Percentiles rank a stretch among this genome's conserved stretches.
Conservation (phyloP, 2,113 vertebrate species). For the Sapajus apella region DNA sequence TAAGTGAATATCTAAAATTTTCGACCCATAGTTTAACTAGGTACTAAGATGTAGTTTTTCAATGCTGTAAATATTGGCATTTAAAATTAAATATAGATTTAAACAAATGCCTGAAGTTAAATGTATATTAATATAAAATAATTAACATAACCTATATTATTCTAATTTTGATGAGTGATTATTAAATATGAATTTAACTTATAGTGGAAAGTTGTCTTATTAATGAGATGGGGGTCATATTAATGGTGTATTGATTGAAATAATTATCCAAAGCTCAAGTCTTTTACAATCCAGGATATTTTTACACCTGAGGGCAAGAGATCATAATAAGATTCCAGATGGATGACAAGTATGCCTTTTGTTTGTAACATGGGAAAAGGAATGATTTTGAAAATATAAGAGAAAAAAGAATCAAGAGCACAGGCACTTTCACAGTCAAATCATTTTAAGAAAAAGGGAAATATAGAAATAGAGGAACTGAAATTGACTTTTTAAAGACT, state of each 20-base stretch:
- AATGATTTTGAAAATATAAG: not conserved
- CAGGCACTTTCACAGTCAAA: not conserved
- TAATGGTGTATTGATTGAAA: not conserved
- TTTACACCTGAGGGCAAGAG: not conserved
- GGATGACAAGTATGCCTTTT: not conserved
- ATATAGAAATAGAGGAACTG: not conserved
- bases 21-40: not conserved
- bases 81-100: not conserved
- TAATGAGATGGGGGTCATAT: not conserved
- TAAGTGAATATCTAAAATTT: not conserved
- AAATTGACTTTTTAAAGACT: not conserved
- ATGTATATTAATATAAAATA: not conserved
- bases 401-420: not conserved
- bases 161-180: not conserved
- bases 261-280: not conserved
- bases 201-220: not conserved
- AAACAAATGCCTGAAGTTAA: not conserved
- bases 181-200: not conserved
- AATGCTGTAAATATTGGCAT: not conserved
- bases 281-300: not conserved
- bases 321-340: not conserved
- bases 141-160: not conserved
- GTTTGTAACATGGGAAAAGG: not conserved
- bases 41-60: not conserved
- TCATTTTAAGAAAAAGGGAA: not conserved